phyloP scores from a whole-genome alignment of 2,113 vertebrate genomes.

The Prionailurus bengalensis region DNA sequence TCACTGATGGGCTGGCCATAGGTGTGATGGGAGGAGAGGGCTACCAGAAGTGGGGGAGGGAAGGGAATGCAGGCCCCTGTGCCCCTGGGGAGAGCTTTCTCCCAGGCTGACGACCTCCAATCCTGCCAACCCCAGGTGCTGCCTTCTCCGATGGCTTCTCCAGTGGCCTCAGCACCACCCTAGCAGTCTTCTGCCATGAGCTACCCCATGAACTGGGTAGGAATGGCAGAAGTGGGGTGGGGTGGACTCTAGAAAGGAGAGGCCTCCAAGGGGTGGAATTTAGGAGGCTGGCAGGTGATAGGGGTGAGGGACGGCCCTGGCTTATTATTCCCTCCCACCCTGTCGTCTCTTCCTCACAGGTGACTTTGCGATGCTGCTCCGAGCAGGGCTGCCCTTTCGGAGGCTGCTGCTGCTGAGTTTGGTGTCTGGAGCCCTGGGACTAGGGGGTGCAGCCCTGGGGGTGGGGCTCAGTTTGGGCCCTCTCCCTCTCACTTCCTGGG shows the following conservation, averaged over 20 bases:
- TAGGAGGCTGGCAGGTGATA: neutral
- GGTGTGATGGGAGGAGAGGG: constrained; percentile 80
- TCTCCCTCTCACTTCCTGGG: constrained; percentile 88
- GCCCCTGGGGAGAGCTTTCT: neutral
- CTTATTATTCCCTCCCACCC: fast-evolving
- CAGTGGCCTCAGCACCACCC: constrained; percentile 90
- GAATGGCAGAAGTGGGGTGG: neutral
- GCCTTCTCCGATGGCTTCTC: constrained; percentile 90
- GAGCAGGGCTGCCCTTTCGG: constrained; percentile 85
- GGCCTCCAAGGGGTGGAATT: neutral
- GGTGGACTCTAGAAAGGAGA: neutral
- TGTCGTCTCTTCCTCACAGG: constrained; percentile 80
- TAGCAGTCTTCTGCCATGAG: constrained; percentile 93
- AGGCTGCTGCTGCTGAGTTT: constrained; percentile 86
- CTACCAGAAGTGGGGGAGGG: neutral
- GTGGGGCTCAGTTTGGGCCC: constrained; percentile 85
- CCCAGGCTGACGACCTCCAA: neutral
- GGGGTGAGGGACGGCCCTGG: neutral
- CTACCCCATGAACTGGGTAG: constrained; percentile 92
- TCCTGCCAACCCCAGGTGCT: constrained; percentile 82
- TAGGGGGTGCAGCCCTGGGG: constrained; percentile 85
- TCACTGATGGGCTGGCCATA: constrained; percentile 90
- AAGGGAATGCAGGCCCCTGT: fast-evolving
- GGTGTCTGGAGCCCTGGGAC: constrained; percentile 88
- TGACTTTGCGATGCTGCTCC: constrained; percentile 90